These are phyloP conservation scores for Epirrhoe tristata DNA, from an alignment of 2,888 invertebrate genomes.

Conservation along the genomic window DNA sequence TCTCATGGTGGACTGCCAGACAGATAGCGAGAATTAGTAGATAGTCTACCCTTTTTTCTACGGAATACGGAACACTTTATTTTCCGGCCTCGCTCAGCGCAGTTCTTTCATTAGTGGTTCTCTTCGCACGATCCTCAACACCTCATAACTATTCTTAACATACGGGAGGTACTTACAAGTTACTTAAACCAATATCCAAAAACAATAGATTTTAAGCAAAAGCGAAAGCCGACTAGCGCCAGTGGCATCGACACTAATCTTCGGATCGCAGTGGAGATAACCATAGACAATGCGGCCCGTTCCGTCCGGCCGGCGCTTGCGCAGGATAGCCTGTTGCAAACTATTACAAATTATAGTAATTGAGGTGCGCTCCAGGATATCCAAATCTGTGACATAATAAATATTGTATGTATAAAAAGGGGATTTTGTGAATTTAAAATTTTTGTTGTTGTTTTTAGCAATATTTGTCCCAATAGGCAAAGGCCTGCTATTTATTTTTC, in stretches of 20 bases:
- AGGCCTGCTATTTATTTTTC: too few species aligned
- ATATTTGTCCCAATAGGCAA: too few species aligned
- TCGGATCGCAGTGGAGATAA: constrained; percentile 68
- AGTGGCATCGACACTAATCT: constrained; percentile 69
- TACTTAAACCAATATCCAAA: constrained; percentile 4
- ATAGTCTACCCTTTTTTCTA: too few species aligned
- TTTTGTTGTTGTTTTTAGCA: too few species aligned
- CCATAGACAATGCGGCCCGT: constrained; percentile 63
- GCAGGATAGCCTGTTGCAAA: constrained; percentile 56
- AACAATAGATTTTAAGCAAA: constrained; percentile 42
- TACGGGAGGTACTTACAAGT: too few species aligned
- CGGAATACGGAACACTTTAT: too few species aligned
- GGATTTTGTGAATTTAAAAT: too few species aligned
- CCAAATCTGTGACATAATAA: not conserved
- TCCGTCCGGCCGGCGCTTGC: constrained; percentile 59
- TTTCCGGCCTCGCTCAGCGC: too few species aligned
- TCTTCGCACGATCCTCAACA: too few species aligned
- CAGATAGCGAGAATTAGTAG: too few species aligned
- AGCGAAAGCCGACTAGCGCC: constrained; percentile 52
- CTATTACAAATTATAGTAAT: constrained; percentile 56
- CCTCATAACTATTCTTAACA: not conserved
- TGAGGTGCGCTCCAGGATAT: constrained; percentile 33
- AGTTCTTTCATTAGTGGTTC: not conserved
- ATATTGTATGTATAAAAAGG: too few species aligned
- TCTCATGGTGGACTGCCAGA: too few species aligned